These are phyloP conservation scores for Chaenocephalus aceratus DNA, from an alignment of 2,113 vertebrate genomes.

Conservation along the genomic window DNA sequence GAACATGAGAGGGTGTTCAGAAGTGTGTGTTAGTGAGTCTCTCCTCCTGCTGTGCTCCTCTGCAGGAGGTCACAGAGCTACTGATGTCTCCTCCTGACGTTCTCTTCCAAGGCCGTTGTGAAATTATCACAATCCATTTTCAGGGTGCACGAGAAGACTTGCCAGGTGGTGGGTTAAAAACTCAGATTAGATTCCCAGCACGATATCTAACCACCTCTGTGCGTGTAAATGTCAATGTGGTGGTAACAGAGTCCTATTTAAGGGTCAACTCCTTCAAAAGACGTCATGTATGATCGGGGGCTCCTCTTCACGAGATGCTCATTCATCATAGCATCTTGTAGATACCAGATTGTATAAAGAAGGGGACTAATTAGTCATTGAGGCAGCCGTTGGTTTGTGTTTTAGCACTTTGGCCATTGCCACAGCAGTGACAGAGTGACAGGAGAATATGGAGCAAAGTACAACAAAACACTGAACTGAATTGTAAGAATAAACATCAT, in stretches of 20 bases:
- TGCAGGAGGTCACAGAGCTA: conserved; percentile 47
- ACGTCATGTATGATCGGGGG: conserved; percentile 3
- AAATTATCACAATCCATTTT: conserved; percentile 78
- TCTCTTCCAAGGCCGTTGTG: conserved; percentile 48
- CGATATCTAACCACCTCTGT: conserved; percentile 54
- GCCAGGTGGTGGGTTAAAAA: conserved; percentile 66
- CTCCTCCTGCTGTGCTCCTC: conserved; percentile 54
- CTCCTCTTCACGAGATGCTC: background rate
- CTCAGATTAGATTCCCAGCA: conserved; percentile 75
- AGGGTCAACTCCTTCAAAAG: conserved; percentile 35
- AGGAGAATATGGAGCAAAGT: too few relatives aligned
- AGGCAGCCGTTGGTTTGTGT: too few relatives aligned
- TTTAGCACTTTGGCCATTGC: too few relatives aligned
- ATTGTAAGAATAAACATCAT: too few relatives aligned
- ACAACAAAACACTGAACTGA: too few relatives aligned
- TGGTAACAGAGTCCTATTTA: conserved; percentile 25
- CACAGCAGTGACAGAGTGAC: too few relatives aligned
- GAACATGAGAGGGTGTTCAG: conserved; percentile 32
- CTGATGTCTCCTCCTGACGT: conserved; percentile 50
- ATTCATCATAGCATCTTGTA: background rate
- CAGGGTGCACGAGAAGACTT: conserved; percentile 60
- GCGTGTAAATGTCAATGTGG: conserved; percentile 46
- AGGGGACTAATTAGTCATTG: too few relatives aligned
- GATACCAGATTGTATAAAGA: background rate
- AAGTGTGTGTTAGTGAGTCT: conserved; percentile 43